Percentiles rank a stretch among this genome's conserved stretches.
Conservation (phyloP, 2,113 vertebrate genomes). For the Atlantisia rogersi region DNA sequence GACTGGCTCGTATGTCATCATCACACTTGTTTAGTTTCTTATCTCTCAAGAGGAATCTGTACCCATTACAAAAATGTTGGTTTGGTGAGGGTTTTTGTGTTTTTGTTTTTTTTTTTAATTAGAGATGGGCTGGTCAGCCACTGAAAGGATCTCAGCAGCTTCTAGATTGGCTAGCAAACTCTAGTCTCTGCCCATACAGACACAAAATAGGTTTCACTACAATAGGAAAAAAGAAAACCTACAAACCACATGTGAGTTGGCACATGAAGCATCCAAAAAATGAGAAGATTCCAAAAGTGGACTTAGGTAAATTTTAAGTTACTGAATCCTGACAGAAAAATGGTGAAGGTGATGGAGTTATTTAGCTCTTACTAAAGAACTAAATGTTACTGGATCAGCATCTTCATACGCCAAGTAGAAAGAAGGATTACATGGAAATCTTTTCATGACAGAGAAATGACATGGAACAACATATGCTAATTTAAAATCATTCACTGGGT, state of each 20-base stretch:
- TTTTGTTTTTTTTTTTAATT: background rate
- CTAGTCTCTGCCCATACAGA: background rate
- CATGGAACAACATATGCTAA: background rate
- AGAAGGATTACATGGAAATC: background rate
- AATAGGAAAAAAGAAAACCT: background rate
- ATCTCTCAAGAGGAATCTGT: background rate
- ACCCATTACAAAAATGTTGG: no score
- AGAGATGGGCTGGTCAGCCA: background rate
- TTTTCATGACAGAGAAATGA: background rate
- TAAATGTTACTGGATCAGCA: background rate
- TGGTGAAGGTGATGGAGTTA: background rate
- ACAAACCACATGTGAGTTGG: background rate
- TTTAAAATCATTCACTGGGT: background rate
- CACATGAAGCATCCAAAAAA: background rate
- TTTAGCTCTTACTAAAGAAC: background rate
- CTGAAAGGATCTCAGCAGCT: background rate
- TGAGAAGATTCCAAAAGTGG: background rate
- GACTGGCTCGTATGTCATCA: fast-evolving
- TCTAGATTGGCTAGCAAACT: background rate
- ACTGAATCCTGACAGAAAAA: background rate
- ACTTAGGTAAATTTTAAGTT: background rate
- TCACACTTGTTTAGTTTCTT: background rate
- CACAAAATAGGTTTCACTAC: background rate
- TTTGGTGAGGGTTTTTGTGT: no score
- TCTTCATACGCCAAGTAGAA: background rate